Percentiles rank a stretch among this genome's conserved stretches.
phyloP scores from a whole-genome alignment of 2,113 vertebrate genomes.

The Alethe castanea region DNA sequence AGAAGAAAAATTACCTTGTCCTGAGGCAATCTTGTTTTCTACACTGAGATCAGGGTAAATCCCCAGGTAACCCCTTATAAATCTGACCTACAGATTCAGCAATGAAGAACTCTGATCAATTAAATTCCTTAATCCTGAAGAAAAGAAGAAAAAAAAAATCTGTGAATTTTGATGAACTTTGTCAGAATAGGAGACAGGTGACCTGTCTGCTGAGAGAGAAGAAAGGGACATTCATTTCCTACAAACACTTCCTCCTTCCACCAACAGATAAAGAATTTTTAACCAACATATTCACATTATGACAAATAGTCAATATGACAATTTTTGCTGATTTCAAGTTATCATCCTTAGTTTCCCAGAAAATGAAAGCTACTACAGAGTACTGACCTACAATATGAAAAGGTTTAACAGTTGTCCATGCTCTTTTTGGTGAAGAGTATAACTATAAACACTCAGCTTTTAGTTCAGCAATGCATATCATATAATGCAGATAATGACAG shows the following conservation, averaged over 20 bases:
- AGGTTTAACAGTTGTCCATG: not conserved
- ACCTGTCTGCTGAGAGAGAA: not conserved
- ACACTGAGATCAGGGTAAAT: not conserved
- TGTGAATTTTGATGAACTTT: not conserved
- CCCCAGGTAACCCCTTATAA: not conserved
- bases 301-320: not conserved
- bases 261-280: not conserved
- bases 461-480: not conserved
- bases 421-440: not conserved
- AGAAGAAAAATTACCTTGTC: not conserved
- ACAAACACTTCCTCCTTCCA: not conserved
- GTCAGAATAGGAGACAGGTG: not conserved
- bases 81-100: not conserved
- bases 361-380: not conserved
- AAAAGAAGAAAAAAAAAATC: not conserved
- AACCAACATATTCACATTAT: not conserved
- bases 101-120: not conserved
- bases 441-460: not conserved
- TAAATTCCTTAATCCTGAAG: not conserved
- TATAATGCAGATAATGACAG: not conserved
- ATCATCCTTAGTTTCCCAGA: not conserved
- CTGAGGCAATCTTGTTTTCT: not conserved
- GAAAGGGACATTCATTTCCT: not conserved
- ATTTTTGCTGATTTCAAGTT: not conserved
- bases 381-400: not conserved